A percentile compares a stretch with the other conserved stretches of the same genome.
Conservation (phyloP, 2,888 invertebrate genomes). For the Apoda limacodes region DNA sequence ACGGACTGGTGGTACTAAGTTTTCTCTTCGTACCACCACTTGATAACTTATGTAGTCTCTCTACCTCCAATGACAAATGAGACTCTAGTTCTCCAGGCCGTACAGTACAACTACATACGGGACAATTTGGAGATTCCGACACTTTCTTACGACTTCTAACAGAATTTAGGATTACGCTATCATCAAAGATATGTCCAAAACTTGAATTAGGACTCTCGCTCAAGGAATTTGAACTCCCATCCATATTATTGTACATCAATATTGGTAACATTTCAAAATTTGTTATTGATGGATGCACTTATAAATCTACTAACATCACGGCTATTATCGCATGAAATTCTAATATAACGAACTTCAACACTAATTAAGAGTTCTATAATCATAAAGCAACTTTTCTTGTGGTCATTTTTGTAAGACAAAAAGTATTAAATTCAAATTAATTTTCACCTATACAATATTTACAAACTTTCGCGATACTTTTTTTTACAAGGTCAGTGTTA, state of each 20-base stretch:
- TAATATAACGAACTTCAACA: slow-evolving; percentile 21
- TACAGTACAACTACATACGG: slow-evolving; percentile 89
- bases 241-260: slow-evolving; percentile 59
- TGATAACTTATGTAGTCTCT: slow-evolving; percentile 47
- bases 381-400: slow-evolving; percentile 43
- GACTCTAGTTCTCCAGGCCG: slow-evolving; percentile 85
- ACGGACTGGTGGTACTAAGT: slow-evolving; percentile 37
- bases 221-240: slow-evolving; percentile 45
- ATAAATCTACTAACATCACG: slow-evolving; percentile 58
- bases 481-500: no score
- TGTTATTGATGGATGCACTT: slow-evolving; percentile 29
- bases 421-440: background rate
- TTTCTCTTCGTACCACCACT: slow-evolving; percentile 43
- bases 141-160: slow-evolving; percentile 72
- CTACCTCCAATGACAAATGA: slow-evolving; percentile 83
- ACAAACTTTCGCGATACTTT: no score
- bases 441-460: no score
- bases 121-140: slow-evolving; percentile 82
- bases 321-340: slow-evolving; percentile 28
- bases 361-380: slow-evolving; percentile 36
- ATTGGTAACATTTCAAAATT: slow-evolving; percentile 55
- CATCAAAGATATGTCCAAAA: slow-evolving; percentile 42
- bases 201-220: slow-evolving; percentile 23
- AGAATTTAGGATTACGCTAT: slow-evolving; percentile 53
- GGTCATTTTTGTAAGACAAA: slow-evolving; percentile 22